A percentile compares a stretch with the other conserved stretches of the same genome.
phyloP scores from a whole-genome alignment of 1,140 invertebrate genomes.

The Sminthurides bifidus region DNA sequence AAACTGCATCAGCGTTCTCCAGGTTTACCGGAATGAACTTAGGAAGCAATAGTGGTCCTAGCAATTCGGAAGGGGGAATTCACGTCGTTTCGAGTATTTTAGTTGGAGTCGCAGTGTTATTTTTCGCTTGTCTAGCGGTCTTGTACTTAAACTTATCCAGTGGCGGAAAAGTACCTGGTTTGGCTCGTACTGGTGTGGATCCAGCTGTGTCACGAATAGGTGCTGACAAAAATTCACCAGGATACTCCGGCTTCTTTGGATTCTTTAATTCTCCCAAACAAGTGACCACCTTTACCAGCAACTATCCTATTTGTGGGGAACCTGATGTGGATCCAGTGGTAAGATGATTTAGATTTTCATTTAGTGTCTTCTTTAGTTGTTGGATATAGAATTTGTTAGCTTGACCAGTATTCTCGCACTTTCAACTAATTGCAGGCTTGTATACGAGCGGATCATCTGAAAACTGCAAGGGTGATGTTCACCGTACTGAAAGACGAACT shows the following conservation, averaged over 20 bases:
- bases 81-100: slow-evolving; percentile 12
- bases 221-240: too few species aligned
- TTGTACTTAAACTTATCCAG: slow-evolving; percentile 14
- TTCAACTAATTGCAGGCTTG: slow-evolving; percentile 5
- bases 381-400: too few species aligned
- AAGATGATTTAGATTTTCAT: neutral
- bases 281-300: neutral
- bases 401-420: neutral
- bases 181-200: neutral
- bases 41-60: too few species aligned
- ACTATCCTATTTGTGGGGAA: slow-evolving; percentile 10
- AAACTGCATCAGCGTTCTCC: neutral
- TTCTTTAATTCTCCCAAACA: too few species aligned
- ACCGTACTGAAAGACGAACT: slow-evolving; percentile 19
- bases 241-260: too few species aligned
- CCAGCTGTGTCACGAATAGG: too few species aligned
- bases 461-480: neutral
- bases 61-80: too few species aligned
- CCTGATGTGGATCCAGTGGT: neutral
- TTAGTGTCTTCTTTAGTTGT: too few species aligned
- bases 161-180: neutral
- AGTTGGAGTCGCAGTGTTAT: slow-evolving; percentile 8
- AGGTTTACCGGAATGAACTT: too few species aligned
- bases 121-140: slow-evolving; percentile 11
- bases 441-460: neutral